Base-by-base conservation (phyloP, 2,888 invertebrate species). In the Gibbula magus region DNA sequence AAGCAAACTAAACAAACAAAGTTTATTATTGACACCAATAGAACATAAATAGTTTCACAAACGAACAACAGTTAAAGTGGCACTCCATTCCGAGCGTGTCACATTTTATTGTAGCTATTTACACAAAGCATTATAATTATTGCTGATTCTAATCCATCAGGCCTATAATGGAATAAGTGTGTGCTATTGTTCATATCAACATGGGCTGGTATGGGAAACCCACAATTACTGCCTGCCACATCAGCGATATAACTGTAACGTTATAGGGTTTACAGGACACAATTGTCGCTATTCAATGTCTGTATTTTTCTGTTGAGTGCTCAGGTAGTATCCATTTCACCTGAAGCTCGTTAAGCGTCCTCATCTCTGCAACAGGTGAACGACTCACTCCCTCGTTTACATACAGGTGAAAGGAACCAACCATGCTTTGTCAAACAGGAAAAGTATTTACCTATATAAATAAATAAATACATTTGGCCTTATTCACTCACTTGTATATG, bases 111-210 rank as follows among this genome's bases (percentile, higher is more conserved):
- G 25, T 61, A 29, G 61, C 29, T 61, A 61, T 61, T 61, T 61
- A 61, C 29, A 61, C 61, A 29, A 29, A 29, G 61, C 13, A 61
- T 29, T n/a, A n/a, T n/a, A n/a, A n/a, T n/a, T 61, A 61, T 29
- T 61, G 61, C 61, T 61, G 61, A 61, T 61, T 29, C 61, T 16
- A 25, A 61, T 61, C 61, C 61, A 61, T 61, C 61, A 61, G 61
- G 29, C 25, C 61, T 61, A 29, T 29, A 61, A 61, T 29, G 29
- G 61, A 25, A 16, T 13, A 61, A 25, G 29, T 29, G 29, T 20
- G 61, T 22, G 61, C 29, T 61, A 61, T 61, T 61, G 61, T 61
- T 16, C 18, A 61, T 61, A 61, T 61, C 61, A 25, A 61, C 61
- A 61, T 61, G n/a, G 61, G 16, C 61, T 61, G 22, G 4, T 29